A percentile compares a stretch with the other conserved stretches of the same genome.
Evolutionary conservation across 2,888 invertebrate species (phyloP).

Genomic region (Machimus rusticus): DNA sequence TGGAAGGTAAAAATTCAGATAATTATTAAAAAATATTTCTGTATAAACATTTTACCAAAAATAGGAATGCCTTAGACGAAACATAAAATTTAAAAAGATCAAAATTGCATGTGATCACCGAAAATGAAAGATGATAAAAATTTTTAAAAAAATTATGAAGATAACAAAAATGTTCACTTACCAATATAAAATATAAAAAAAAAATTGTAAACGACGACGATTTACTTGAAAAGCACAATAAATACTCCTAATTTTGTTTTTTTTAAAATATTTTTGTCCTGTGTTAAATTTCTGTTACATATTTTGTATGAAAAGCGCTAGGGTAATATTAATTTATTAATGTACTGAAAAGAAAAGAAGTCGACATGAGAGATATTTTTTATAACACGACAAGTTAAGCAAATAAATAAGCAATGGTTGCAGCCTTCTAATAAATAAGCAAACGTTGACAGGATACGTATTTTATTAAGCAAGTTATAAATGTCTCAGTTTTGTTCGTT

Average conservation of each 20-base stretch:
- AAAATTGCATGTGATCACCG: background rate
- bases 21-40: background rate
- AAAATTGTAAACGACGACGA: background rate
- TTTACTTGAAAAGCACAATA: constrained; percentile 23
- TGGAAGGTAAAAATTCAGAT: background rate
- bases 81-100: background rate
- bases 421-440: background rate
- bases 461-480: background rate
- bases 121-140: background rate
- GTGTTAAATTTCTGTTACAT: background rate
- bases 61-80: background rate
- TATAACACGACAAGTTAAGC: background rate
- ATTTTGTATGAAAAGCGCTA: background rate
- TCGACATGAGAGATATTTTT: background rate
- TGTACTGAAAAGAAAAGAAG: background rate
- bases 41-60: background rate
- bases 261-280: background rate
- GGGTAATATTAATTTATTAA: background rate
- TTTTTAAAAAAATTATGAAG: background rate
- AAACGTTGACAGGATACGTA: background rate
- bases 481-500: background rate
- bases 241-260: background rate
- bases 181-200: background rate
- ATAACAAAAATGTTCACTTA: background rate
- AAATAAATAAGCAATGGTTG: background rate